A percentile compares a stretch with the other conserved stretches of the same genome.
Conservation (phyloP, 2,797 vertebrate genomes). For the Pseudomugil tenellus region DNA sequence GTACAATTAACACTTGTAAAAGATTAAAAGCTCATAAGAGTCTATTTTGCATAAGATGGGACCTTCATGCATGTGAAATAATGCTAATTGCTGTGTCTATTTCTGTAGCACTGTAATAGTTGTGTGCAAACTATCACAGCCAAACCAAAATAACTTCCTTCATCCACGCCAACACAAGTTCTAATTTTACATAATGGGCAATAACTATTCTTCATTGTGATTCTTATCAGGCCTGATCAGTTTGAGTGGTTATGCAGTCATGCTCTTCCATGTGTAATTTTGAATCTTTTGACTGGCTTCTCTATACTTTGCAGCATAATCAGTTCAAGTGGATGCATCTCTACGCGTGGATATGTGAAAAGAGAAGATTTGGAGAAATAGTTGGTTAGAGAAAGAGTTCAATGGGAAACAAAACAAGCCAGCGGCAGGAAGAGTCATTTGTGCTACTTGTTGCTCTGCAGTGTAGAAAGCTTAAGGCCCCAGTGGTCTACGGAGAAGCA, state of each 20-base stretch:
- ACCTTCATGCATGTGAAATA: constrained; percentile 32
- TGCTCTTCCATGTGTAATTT: constrained; percentile 48
- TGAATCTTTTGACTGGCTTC: constrained; percentile 44
- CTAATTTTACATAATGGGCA: constrained; percentile 61
- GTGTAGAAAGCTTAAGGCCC: constrained; percentile 37
- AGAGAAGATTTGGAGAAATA: constrained; percentile 22
- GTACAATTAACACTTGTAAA: no score
- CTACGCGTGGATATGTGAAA: constrained; percentile 25
- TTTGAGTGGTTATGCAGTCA: constrained; percentile 51
- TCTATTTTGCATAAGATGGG: constrained; percentile 25
- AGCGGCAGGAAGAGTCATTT: constrained; percentile 18
- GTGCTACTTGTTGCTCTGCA: constrained; percentile 47
- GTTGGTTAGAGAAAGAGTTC: constrained; percentile 15
- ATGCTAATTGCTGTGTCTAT: constrained; percentile 35
- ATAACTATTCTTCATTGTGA: constrained; percentile 60
- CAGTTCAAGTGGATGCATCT: constrained; percentile 43
- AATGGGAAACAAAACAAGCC: constrained; percentile 43
- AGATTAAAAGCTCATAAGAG: no score
- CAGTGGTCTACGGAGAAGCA: constrained; percentile 39
- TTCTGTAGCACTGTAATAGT: constrained; percentile 32
- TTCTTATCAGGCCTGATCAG: constrained; percentile 60
- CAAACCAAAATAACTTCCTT: constrained; percentile 60
- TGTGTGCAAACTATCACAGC: constrained; percentile 34
- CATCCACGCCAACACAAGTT: constrained; percentile 54
- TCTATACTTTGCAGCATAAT: constrained; percentile 45